Percentiles rank a stretch among this genome's conserved stretches.
Evolutionary conservation across 1,140 invertebrate genomes (phyloP).

Genomic region (Drosophila suzukii): DNA sequence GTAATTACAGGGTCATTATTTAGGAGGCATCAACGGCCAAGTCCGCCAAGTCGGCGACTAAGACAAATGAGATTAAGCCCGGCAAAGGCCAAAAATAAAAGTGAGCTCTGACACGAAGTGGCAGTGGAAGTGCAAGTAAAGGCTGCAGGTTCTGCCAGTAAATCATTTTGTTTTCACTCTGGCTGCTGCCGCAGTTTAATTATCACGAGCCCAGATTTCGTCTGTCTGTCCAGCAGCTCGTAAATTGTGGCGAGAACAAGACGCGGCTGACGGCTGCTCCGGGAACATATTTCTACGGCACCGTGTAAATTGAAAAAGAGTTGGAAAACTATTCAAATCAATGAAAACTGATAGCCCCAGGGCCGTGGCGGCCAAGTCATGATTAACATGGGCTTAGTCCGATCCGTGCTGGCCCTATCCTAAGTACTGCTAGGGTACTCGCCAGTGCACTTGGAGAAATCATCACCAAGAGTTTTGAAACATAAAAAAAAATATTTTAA

Average conservation of each 20-base stretch:
- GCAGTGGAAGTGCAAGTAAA: conserved; percentile 5
- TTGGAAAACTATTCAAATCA: conserved; percentile 74
- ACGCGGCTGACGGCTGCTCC: conserved; percentile 49
- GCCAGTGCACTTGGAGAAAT: not conserved
- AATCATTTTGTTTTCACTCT: conserved; percentile 77
- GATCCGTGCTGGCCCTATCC: conserved; percentile 9
- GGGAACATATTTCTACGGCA: conserved; percentile 41
- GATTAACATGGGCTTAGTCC: conserved; percentile 65
- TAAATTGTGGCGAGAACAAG: conserved; percentile 70
- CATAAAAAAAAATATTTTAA: too few relatives aligned
- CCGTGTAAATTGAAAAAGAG: conserved; percentile 68
- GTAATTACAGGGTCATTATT: conserved; percentile 47
- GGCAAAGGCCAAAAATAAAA: conserved; percentile 41
- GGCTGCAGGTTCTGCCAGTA: conserved; percentile 45
- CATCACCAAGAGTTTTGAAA: too few relatives aligned
- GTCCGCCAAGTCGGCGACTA: conserved; percentile 8
- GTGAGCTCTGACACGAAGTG: conserved; percentile 36
- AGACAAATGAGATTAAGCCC: conserved; percentile 46
- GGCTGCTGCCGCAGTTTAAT: conserved; percentile 68
- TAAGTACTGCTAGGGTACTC: conserved; percentile 25
- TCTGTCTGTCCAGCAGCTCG: conserved; percentile 62
- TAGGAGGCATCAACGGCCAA: conserved; percentile 13
- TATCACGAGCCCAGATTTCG: conserved; percentile 71
- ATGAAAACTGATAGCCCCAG: conserved; percentile 76
- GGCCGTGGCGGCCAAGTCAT: conserved; percentile 57